phyloP scores from a whole-genome alignment of 2,113 vertebrate species.

The Pollachius pollachius region DNA sequence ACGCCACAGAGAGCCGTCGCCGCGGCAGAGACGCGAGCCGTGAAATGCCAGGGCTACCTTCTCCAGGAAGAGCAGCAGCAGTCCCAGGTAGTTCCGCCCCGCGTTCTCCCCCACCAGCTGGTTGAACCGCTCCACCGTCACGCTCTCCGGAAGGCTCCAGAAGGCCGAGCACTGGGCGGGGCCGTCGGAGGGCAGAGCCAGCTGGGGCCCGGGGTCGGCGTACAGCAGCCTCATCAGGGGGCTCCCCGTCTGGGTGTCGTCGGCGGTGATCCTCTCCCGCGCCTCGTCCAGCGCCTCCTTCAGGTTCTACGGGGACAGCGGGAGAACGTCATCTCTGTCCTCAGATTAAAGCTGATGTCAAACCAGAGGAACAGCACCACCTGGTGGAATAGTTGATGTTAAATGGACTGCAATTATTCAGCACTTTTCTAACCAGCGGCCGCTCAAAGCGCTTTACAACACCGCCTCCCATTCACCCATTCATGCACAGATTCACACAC shows the following conservation, averaged over 20 bases:
- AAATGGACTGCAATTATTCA: too few relatives aligned
- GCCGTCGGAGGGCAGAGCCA: slow-evolving; percentile 52
- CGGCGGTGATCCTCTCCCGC: slow-evolving; percentile 48
- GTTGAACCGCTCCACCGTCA: slow-evolving; percentile 63
- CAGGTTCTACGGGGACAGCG: slow-evolving; percentile 43
- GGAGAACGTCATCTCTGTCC: background rate
- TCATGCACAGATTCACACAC: too few relatives aligned
- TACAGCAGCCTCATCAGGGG: slow-evolving; percentile 58
- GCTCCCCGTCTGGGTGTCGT: slow-evolving; percentile 45
- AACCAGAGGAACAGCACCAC: too few relatives aligned
- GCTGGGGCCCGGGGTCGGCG: slow-evolving; percentile 45
- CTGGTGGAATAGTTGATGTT: too few relatives aligned
- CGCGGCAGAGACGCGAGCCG: background rate
- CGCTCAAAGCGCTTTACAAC: too few relatives aligned
- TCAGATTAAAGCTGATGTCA: too few relatives aligned
- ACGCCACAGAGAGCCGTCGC: too few relatives aligned
- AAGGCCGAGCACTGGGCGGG: slow-evolving; percentile 64
- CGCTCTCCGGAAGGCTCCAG: slow-evolving; percentile 59
- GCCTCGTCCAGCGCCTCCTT: slow-evolving; percentile 39
- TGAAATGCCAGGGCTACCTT: slow-evolving; percentile 61
- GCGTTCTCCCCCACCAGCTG: slow-evolving; percentile 56
- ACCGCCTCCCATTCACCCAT: too few relatives aligned
- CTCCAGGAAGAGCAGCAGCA: slow-evolving; percentile 60
- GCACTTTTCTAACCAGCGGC: too few relatives aligned
- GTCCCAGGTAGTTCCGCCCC: slow-evolving; percentile 10